Base-by-base conservation (phyloP, 2,797 vertebrate species). In the Sebastes matsubarae region DNA sequence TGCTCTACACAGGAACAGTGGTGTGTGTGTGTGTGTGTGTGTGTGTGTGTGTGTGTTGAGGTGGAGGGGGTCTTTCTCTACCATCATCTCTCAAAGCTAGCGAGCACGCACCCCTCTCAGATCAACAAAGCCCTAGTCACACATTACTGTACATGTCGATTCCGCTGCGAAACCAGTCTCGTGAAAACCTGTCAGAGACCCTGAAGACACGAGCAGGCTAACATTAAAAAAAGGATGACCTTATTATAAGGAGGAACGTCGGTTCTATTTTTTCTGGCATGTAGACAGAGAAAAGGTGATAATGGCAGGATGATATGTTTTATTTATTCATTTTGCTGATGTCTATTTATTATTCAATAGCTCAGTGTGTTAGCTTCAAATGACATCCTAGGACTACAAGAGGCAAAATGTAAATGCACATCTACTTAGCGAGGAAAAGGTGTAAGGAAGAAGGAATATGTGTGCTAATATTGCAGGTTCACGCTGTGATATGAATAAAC, bases 321-420 rank as follows among this genome's bases (percentile, higher is more conserved):
- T 94, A 94, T 94, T 93, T 94, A 94, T 93, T 92, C 72, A 88
- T 91, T 90, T 93, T 85, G 86, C 90, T 86, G 86, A 90, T 86
- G 82, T 93, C 85, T 88, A 91, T 94, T 91, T 90, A 93, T 91
- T 91, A 94, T 95, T 92, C 88, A 93, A 84, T 79, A 89, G 83
- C 87, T 80, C 78, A 20, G 85, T 65, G 72, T 84, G 85, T 92
- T 90, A 82, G 89, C 86, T 90, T 86, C 87, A 89, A 82, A 90
- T 92, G 74, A 90, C 82, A 86, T 84, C 81, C 79, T 42, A 72
- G 16, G 79, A 84, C 80, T 88, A 91, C 84, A 91, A 85, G 88
- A 81, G 68, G 75, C 63, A 83, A 91, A 89, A 91, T 89, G 89
- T 88, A 89, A 91, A 93, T 91, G 69, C 67, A 71, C 18, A 65